Base-by-base conservation (phyloP, 2,888 invertebrate species). In the Temnothorax rugatulus region DNA sequence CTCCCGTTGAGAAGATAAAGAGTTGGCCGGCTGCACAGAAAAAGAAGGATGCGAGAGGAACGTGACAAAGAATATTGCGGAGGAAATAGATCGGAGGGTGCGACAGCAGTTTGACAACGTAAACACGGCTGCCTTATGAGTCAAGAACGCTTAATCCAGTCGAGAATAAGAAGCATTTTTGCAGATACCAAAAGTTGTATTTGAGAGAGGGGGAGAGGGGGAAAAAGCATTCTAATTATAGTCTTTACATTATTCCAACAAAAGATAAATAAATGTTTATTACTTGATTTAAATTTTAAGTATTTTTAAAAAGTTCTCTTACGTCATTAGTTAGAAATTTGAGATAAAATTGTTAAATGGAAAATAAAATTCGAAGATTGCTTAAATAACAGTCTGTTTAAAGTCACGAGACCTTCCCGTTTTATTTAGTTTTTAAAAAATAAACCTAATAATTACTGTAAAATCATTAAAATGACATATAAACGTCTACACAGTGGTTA, bases 1-100 rank as follows among this genome's bases (percentile, higher is more conserved):
- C 73, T 77, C 61, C 64, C 75, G 71, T 57, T 69, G 76, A 77
- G 84, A 84, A 89, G 89, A 88, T 84, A 86, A 89, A 86, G 82
- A 84, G 57, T 38, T 63, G 41, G 44, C 18, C 47, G 74, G 7
- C 69, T 44, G 44, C 34, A 3, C 38, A 13, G 50, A 59, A 81
- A 50, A 41, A 52, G 73, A 57, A 63, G 15, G 15, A 59, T 8
- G 41, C 25, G 15, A 41, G 29, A 68, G 29, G 15, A 29, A 15
- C 29, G 41, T 44, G 54, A 64, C 21, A 69, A 69, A 69, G 44
- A 44, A 77, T 41, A 64, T 64, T 38, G 50, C 34, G 21, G 15
- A 69, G 29, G 29, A 77, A 77, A 77, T 77, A 69, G 15, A 68
- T 68, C 29, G n/a, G n/a, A n/a, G 41, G 15, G 9, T n/a, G 44